These are phyloP conservation scores for Octopus sinensis DNA, from an alignment of 1,140 invertebrate species.

Conservation along the genomic window DNA sequence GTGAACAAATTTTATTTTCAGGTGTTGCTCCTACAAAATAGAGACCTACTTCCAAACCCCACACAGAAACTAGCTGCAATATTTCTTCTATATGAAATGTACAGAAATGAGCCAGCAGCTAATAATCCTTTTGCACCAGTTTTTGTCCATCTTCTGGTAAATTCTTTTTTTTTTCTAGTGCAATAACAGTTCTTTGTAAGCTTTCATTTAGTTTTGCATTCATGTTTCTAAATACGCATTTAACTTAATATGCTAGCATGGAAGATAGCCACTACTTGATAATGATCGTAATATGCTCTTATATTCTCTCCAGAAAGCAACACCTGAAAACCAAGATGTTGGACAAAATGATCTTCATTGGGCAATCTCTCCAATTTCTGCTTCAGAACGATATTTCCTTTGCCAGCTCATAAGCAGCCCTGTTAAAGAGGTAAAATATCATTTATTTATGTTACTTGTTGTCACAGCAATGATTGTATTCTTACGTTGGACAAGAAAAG, in stretches of 20 bases:
- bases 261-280: no score
- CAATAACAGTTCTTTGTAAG: no score
- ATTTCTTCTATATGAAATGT: constrained; percentile 72
- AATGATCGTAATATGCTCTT: not conserved
- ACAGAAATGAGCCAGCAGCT: constrained; percentile 70
- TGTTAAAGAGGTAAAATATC: constrained; percentile 63
- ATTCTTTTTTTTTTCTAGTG: constrained; percentile 12
- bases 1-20: constrained; percentile 41
- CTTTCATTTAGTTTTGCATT: no score
- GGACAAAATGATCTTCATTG: constrained; percentile 61
- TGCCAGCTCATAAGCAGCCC: constrained; percentile 64
- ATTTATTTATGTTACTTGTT: constrained; percentile 8
- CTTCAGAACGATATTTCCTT: constrained; percentile 64
- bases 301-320: constrained; percentile 59
- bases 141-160: constrained; percentile 67
- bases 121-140: constrained; percentile 72
- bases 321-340: constrained; percentile 59
- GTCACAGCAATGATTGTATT: no score
- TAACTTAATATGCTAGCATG: no score
- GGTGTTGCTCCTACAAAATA: constrained; percentile 70
- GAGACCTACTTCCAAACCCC: constrained; percentile 67
- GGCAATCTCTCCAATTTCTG: constrained; percentile 63
- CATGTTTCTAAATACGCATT: no score
- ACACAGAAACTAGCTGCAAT: constrained; percentile 70
- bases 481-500: no score